These are phyloP conservation scores for Botia kubotai DNA, from an alignment of 2,797 vertebrate genomes.

Conservation along the genomic window DNA sequence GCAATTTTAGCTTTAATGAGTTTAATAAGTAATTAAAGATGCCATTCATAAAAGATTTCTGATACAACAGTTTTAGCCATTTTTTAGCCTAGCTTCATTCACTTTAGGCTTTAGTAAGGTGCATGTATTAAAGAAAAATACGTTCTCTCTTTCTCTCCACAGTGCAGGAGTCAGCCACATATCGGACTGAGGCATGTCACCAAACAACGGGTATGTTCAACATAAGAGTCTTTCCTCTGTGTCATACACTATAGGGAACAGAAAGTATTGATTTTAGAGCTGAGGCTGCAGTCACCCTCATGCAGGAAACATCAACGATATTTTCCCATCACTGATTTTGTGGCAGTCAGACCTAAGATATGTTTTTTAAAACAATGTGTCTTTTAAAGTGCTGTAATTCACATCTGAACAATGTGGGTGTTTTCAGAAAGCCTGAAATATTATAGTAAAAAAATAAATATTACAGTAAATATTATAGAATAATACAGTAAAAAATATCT, in stretches of 20 bases:
- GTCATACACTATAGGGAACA: slow-evolving; percentile 7
- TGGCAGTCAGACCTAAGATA: slow-evolving; percentile 5
- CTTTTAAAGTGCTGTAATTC: neutral
- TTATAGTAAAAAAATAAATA: neutral
- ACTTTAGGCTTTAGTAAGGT: neutral
- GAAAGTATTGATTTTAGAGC: slow-evolving; percentile 33
- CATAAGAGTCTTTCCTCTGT: slow-evolving; percentile 1
- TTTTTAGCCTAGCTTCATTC: neutral
- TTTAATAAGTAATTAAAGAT: no score
- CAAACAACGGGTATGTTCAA: slow-evolving; percentile 65
- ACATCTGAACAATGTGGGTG: no score
- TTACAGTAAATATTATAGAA: no score
- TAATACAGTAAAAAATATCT: no score
- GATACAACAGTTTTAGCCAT: no score
- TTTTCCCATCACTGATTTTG: neutral
- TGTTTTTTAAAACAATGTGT: no score
- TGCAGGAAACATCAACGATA: slow-evolving; percentile 19
- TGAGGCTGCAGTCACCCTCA: slow-evolving; percentile 15
- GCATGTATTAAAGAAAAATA: slow-evolving; percentile 29
- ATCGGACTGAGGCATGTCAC: slow-evolving; percentile 61
- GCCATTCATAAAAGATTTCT: no score
- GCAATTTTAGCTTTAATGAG: no score
- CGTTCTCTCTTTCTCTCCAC: slow-evolving; percentile 36
- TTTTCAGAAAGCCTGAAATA: neutral
- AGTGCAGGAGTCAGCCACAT: slow-evolving; percentile 62